Evolutionary conservation across 2,113 vertebrate species (phyloP).

Genomic region (Choloepus hoffmanni): DNA sequence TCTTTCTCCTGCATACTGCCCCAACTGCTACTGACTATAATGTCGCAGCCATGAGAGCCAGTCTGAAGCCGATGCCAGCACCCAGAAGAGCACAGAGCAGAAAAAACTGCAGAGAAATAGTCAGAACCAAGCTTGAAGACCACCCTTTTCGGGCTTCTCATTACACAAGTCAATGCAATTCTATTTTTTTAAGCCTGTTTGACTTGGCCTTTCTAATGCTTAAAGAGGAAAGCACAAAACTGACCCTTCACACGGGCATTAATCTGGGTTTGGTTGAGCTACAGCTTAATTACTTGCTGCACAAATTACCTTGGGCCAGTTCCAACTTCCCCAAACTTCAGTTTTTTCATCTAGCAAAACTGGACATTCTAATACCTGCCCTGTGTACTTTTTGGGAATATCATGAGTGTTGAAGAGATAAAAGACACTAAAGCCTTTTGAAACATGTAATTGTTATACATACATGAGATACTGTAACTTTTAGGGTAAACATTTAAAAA

Average conservation of each 20-base stretch:
- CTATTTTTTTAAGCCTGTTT: background rate
- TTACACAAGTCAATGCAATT: background rate
- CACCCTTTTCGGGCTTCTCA: background rate
- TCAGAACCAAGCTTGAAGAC: background rate
- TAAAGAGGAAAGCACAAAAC: background rate
- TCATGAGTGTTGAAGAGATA: background rate
- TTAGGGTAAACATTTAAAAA: conserved; percentile 14
- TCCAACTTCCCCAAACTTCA: background rate
- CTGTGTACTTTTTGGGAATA: background rate
- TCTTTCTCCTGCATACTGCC: background rate
- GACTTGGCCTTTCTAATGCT: background rate
- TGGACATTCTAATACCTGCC: background rate
- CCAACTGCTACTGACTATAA: background rate
- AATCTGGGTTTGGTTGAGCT: background rate
- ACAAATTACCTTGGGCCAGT: background rate
- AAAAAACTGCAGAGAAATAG: background rate
- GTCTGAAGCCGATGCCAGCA: background rate
- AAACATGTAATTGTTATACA: background rate
- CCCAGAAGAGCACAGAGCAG: background rate
- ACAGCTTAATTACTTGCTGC: background rate
- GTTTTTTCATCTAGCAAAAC: background rate
- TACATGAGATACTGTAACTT: background rate
- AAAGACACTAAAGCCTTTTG: background rate
- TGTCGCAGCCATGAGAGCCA: background rate
- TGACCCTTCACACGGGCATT: background rate